Conservation (phyloP, 2,797 vertebrate species). For the Myotis vivesi region DNA sequence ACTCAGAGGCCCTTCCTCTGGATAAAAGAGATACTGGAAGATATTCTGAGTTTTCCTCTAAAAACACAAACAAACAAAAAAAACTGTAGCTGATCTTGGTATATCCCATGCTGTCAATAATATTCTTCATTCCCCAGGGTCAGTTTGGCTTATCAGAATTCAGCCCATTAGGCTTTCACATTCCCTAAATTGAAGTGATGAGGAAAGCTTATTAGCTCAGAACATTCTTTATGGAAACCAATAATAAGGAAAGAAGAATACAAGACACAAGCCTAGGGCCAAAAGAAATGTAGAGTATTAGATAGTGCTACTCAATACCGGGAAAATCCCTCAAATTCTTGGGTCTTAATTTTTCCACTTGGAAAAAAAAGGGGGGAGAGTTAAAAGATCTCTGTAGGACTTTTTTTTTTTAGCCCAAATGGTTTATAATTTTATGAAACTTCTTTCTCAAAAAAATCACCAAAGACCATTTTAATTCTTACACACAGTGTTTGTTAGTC, state of each 20-base stretch:
- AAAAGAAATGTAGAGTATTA: background rate
- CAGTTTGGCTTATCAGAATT: background rate
- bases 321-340: background rate
- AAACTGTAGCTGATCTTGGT: background rate
- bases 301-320: background rate
- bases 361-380: background rate
- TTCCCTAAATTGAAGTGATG: background rate
- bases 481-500: background rate
- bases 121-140: background rate
- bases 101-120: background rate
- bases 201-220: background rate
- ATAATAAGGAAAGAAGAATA: background rate
- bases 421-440: conserved; percentile 15
- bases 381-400: background rate
- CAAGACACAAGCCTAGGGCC: background rate
- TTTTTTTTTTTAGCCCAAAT: background rate
- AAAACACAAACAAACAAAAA: background rate
- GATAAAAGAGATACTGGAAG: background rate
- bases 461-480: background rate
- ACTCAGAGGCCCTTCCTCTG: background rate
- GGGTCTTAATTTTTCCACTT: background rate
- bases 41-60: background rate
- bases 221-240: background rate
- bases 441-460: background rate
- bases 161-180: background rate